Evolutionary conservation across 2,888 invertebrate species (phyloP).

Genomic region (Sicus ferrugineus): DNA sequence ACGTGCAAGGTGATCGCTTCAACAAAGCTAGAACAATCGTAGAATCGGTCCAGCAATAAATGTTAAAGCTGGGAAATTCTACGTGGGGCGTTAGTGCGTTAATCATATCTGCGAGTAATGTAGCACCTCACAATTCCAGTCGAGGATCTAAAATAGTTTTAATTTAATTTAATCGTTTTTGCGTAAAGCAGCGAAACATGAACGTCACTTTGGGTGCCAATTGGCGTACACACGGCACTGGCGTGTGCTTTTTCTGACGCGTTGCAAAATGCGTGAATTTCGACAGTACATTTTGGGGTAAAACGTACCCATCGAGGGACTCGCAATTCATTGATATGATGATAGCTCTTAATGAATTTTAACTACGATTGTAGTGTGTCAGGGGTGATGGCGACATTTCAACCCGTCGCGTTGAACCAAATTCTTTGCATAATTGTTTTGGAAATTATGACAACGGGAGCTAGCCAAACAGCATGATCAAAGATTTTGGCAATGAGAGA

Average conservation of each 20-base stretch:
- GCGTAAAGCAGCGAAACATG: constrained; percentile 25
- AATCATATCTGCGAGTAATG: too few relatives aligned
- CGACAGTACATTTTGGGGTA: neutral
- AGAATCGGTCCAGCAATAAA: constrained; percentile 29
- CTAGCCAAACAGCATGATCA: neutral
- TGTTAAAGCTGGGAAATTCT: neutral
- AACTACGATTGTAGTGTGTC: too few relatives aligned
- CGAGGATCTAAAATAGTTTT: constrained; percentile 34
- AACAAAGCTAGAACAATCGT: constrained; percentile 29
- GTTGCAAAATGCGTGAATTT: constrained; percentile 30
- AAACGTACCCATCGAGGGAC: neutral
- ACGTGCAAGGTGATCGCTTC: constrained; percentile 29
- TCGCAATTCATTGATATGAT: neutral
- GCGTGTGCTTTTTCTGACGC: constrained; percentile 37
- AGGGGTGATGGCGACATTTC: constrained; percentile 30
- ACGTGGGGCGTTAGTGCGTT: neutral
- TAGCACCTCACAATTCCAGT: constrained; percentile 5
- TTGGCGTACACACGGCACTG: constrained; percentile 28
- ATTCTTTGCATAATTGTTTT: constrained; percentile 40
- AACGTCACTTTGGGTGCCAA: neutral
- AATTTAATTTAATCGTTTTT: constrained; percentile 32
- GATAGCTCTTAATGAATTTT: neutral
- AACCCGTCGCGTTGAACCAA: constrained; percentile 32
- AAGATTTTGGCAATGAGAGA: neutral
- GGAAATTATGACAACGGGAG: neutral